Evolutionary conservation across 1,140 invertebrate species (phyloP), one percentile per base, ranked within the genome.

Genomic region (Trichonephila inaurata): DNA sequence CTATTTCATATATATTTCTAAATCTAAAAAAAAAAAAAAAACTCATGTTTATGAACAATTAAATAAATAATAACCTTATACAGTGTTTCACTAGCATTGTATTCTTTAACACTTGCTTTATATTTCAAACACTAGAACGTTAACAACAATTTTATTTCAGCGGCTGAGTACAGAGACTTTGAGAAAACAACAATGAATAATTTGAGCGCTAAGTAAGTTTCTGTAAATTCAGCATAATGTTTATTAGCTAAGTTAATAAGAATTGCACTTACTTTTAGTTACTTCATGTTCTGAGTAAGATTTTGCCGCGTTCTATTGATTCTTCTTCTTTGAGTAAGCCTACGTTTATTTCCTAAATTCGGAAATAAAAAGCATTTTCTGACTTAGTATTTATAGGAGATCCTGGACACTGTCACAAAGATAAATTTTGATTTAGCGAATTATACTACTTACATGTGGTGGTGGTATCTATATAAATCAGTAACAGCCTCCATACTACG

Each of bases 171-270:
- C 10, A 19, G 60, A 6, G 2, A 66, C 28, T 87, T 87, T 18
- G 85, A 61, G n/a, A 61, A n/a, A 58, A 87, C 85, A 21, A 87
- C 85, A 12, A 87, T 87, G 14, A 64, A 40, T 40, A 87, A 87
- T 64, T 62, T 87, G 33, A 64, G 24, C 28, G 40, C 64, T 3
- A 64, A 18, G 85, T 87, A 83, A 83, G 81, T 40, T 3, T 28
- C 28, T 40, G 4, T 40, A 40, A 40, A 1, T 40, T 40, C 33
- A 40, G 4, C 3, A 4, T 40, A 40, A 2, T 19, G 8, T 62
- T 62, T 62, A 62, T 21, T 21, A 10, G 10, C n/a, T 21, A 64
- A 64, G 18, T 1, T 64, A 21, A 64, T 21, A 3, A 64, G n/a
- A 21, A 21, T 7, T 64, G 19, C 19, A 21, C 19, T 64, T 21